Base-by-base conservation (phyloP, 1,140 invertebrate species). In the Atta texana region DNA sequence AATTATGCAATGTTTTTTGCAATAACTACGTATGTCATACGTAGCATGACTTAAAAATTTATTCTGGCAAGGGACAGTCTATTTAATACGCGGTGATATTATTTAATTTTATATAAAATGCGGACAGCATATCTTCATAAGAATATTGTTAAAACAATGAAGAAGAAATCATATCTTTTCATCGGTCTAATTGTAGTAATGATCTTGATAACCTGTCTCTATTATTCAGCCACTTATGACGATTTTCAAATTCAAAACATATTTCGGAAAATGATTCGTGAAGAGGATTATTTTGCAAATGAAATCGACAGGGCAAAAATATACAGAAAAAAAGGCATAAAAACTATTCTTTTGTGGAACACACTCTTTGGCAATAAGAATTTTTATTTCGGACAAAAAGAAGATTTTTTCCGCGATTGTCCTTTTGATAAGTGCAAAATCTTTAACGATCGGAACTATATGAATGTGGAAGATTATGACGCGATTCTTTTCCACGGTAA, bases 261-360 rank as follows among this genome's bases (percentile, higher is more conserved):
- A 16, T 61, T 18, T 5, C 10, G 59, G 55, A 66, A 39, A 12
- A 51, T 18, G 6, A 16, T 31, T 6, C 2, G 1, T 0, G n/a
- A n/a, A 18, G 4, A 68, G 2, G 8, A 82, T 18, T 39, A 66
- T 24, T 68, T 12, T 14, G 1, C 6, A 3, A n/a, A 57, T 14
- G 4, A 44, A 59, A 31, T 5, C 8, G 10, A 12, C 12, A 39
- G 34, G 3, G 66, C 78, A 8, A 31, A 34, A 5, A 14, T 28
- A 7, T 49, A 39, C 18, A 39, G 34, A 18, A 3, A 31, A 5
- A 18, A 2, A 10, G 28, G 12, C 21, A 31, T 64, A 44, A 93
- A 92, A 57, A 92, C 84, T 2, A 91, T 94, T 1, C 87, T 94
- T 1, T 91, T 91, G 14, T 94, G 93, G 93, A 94, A 92, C 51